These are phyloP conservation scores for Lycophotia porphyrea DNA, from an alignment of 2,888 invertebrate genomes.

Conservation along the genomic window DNA sequence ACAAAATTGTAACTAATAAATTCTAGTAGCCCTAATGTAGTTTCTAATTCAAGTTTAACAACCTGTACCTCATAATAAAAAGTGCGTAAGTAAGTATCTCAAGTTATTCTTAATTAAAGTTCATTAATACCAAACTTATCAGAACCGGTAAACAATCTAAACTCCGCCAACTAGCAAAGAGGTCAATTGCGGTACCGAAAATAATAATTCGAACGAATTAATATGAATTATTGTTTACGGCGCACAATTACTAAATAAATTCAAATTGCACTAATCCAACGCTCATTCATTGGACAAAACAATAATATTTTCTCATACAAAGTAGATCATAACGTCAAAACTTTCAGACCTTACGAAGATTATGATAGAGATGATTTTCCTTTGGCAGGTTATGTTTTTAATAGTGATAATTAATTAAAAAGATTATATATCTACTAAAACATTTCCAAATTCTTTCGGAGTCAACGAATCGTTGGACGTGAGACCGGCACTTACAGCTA, in stretches of 20 bases:
- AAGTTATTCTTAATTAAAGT: conserved; percentile 61
- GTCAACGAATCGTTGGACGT: conserved; percentile 83
- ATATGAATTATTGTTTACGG: conserved; percentile 84
- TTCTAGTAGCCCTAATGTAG: background rate
- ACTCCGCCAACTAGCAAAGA: conserved; percentile 60
- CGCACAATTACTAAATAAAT: conserved; percentile 84
- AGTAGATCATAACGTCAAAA: conserved; percentile 62
- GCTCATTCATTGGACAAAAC: conserved; percentile 86
- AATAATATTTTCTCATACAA: conserved; percentile 86
- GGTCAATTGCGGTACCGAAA: conserved; percentile 76
- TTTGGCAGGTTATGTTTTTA: conserved; percentile 64
- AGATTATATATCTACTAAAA: conserved; percentile 83
- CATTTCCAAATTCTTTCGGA: conserved; percentile 86
- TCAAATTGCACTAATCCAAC: conserved; percentile 87
- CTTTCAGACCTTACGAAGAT: conserved; percentile 68
- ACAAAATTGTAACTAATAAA: too few species aligned
- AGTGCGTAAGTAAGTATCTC: background rate
- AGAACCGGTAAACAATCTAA: conserved; percentile 65
- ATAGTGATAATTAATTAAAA: conserved; percentile 88
- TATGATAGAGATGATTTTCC: conserved; percentile 69
- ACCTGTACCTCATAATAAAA: conserved; percentile 15
- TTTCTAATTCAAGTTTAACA: conserved; percentile 19
- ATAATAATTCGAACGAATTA: conserved; percentile 80
- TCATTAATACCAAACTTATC: conserved; percentile 58
- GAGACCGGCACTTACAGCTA: conserved; percentile 76